Base-by-base conservation (phyloP, 2,888 invertebrate genomes). In the Pandemis heparana region DNA sequence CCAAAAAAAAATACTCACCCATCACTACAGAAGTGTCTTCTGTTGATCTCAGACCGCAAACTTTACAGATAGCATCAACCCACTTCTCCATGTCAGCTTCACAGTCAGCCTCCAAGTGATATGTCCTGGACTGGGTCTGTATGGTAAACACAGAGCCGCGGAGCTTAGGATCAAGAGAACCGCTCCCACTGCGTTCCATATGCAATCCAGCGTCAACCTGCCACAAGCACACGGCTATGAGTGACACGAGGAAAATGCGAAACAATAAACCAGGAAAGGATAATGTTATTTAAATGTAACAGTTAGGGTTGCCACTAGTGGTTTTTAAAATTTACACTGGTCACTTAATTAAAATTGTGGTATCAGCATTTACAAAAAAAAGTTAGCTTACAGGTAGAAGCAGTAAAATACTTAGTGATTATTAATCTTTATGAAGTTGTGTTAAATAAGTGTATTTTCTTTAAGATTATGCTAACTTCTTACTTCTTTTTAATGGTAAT, bases 51-150 rank as follows among this genome's bases (percentile, higher is more conserved):
- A 98, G 92, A 64, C 98, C 97, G 89, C 99, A 99, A 59, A 98
- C 98, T 89, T 97, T 96, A 89, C 99, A 99, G 79, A 99, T 97
- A 75, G 97, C 98, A 84, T 97, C 97, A 10, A 99, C 99, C 99
- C 99, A 99, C 87, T 97, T 97, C 81, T 97, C 97, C 99, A 99
- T 99, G 83, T 99, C 98, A 62, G 96, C 95, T 87, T 98, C 98
- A 46, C 97, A 97, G 81, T 98, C 98, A 0, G 99, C 98, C 75
- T 98, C 98, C 79, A 99, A 95, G 89, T 98, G 99, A 88, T 99
- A 99, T 46, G 97, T 97, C 80, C 99, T 95, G 78, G 97, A 97
- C 48, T 98, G 97, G 68, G 98, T 98, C 87, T 97, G 97, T 53
- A 98, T 97, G 81, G 98, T 97, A 87, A 98, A 98, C 94, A 98